phyloP scores from a whole-genome alignment of 2,888 invertebrate species.

The Drosophila diplacantha region DNA sequence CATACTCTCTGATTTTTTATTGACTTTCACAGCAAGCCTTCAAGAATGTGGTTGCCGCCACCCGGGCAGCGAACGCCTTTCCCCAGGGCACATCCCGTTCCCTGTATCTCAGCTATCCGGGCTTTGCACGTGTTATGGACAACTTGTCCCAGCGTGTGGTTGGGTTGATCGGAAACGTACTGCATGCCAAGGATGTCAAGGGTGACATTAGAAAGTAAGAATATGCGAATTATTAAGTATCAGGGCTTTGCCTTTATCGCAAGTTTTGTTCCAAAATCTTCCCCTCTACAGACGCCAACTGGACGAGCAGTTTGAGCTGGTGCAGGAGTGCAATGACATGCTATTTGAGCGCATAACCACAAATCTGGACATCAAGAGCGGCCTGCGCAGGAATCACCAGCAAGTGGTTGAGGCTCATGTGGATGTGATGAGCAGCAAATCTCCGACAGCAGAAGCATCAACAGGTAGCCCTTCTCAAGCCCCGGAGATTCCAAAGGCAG shows the following conservation, averaged over 20 bases:
- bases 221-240: not conserved
- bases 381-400: conserved; percentile 79
- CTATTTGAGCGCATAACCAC: conserved; percentile 89
- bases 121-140: conserved; percentile 84
- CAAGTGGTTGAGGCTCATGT: conserved; percentile 78
- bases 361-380: conserved; percentile 83
- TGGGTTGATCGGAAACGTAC: conserved; percentile 80
- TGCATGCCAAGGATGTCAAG: conserved; percentile 80
- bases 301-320: conserved; percentile 85
- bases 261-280: not conserved
- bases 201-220: conserved; percentile 73
- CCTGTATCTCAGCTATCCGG: conserved; percentile 86
- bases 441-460: not conserved
- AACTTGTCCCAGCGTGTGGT: conserved; percentile 83
- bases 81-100: conserved; percentile 85
- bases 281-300: conserved; percentile 77
- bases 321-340: conserved; percentile 90
- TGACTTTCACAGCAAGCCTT: conserved; percentile 79
- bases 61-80: conserved; percentile 84
- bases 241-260: not conserved
- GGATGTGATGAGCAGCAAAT: conserved; percentile 37
- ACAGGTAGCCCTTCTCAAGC: not conserved
- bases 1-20: not conserved
- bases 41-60: conserved; percentile 82
- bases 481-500: conserved; percentile 69